phyloP scores from a whole-genome alignment of 92 coral and sea anemone species.

The Muricea muricata region DNA sequence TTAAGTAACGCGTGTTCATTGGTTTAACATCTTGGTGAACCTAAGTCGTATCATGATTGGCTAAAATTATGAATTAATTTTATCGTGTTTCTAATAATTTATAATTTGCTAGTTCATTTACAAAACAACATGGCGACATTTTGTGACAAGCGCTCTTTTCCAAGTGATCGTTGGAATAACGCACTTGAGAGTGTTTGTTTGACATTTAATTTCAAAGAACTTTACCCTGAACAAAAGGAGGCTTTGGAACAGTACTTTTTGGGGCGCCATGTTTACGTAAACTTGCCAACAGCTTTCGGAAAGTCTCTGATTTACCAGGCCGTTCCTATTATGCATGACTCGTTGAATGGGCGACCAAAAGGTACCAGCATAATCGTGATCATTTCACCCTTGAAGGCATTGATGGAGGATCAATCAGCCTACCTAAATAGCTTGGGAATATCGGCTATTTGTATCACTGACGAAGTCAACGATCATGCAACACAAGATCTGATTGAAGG shows the following conservation, averaged over 20 bases:
- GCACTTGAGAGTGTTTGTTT: constrained; percentile 31
- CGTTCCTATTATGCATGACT: constrained; percentile 64
- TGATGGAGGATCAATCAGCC: constrained; percentile 74
- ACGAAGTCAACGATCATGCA: constrained; percentile 54
- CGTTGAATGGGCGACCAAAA: constrained; percentile 56
- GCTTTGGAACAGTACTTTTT: constrained; percentile 26
- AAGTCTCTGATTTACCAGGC: constrained; percentile 53
- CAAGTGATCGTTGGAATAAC: constrained; percentile 21
- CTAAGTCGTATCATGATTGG: constrained; percentile 17
- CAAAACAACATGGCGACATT: neutral
- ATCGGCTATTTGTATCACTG: constrained; percentile 67
- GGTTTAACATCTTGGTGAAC: neutral
- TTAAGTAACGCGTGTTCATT: constrained; percentile 28
- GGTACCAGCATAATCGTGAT: constrained; percentile 67
- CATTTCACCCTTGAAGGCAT: constrained; percentile 73
- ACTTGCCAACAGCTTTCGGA: constrained; percentile 38
- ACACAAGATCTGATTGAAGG: neutral
- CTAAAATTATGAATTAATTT: neutral
- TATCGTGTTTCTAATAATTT: neutral
- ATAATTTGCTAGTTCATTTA: neutral
- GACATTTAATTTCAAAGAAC: constrained; percentile 20
- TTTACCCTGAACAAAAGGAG: constrained; percentile 31
- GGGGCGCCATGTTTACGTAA: constrained; percentile 23
- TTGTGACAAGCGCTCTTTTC: neutral
- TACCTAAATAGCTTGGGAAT: constrained; percentile 61